Base-by-base conservation (phyloP, 2,113 vertebrate genomes). In the Gambusia holbrooki region DNA sequence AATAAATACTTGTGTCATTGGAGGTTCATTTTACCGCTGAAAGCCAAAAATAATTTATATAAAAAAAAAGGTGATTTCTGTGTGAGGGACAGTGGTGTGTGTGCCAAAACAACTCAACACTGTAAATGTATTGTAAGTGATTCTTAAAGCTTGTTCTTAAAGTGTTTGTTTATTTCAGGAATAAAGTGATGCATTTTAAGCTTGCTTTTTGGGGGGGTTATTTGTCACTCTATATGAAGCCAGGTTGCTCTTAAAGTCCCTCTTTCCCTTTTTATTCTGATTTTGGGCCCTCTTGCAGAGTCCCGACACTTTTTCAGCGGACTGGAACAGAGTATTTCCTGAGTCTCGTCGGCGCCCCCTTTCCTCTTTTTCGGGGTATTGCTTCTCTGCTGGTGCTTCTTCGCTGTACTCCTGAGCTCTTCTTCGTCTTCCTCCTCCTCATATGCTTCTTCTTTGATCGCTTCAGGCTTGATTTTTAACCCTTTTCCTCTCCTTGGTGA, bases 131-230 rank as follows among this genome's bases (percentile, higher is more conserved):
- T 15, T 62, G 28, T 30, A 22, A 14, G 1, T 8, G 27, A 62
- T 62, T 66, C 25, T 66, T 66, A 40, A 35, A 48, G 45, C 12
- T 42, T 42, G 40, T 60, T 8, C 33, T 19, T 37, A 12, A 42
- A 4, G 10, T 11, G 10, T 19, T 10, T n/a, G 33, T 66, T 66
- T 66, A 40, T 66, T 69, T 51, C 17, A 12, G 8, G 4, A 72
- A 72, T 72, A 72, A 72, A 72, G 35, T 42, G 69, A 61, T 27
- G 17, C 13, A 4, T 71, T 71, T 71, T 72, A 30, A 45, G 2
- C 15, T 12, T 14, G 25, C 27, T 13, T 13, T 6, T 35, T 35
- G 35, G 35, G 35, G 12, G 12, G 64, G 7, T 27, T 28, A 42
- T 66, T 42, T 42, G 40, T 42, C 14, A 4, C 28, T 64, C 22